Evolutionary conservation across 2,113 vertebrate genomes (phyloP).

Genomic region (Baryphthengus martii): DNA sequence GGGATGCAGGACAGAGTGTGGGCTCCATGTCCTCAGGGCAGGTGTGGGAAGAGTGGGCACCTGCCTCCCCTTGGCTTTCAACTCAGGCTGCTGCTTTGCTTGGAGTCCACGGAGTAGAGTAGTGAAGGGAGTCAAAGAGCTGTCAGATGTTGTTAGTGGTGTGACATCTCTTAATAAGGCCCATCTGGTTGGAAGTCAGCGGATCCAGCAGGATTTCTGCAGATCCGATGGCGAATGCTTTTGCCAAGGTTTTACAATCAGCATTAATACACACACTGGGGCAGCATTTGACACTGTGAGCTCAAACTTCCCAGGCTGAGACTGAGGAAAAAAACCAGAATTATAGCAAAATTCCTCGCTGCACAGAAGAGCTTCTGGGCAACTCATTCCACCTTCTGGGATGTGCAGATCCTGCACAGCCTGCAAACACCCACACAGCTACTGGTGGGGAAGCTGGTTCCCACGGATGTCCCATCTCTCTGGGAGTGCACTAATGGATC

Average conservation of each 20-base stretch:
- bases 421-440: background rate
- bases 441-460: background rate
- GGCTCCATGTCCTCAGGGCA: accelerated
- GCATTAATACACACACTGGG: constrained; percentile 11
- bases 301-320: background rate
- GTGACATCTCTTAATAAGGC: constrained; percentile 59
- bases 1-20: background rate
- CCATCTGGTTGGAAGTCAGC: constrained; percentile 13
- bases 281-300: background rate
- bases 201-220: constrained; percentile 8
- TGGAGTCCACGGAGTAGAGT: accelerated
- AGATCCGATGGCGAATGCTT: background rate
- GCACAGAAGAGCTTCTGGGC: background rate
- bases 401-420: accelerated
- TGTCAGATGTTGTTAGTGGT: constrained; percentile 27
- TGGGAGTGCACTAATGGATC: accelerated
- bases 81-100: background rate
- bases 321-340: background rate
- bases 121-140: background rate
- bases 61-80: background rate
- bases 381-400: background rate
- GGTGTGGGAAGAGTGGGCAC: background rate
- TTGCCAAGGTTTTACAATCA: constrained; percentile 43
- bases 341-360: background rate
- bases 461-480: accelerated